Evolutionary conservation across 2,888 invertebrate species (phyloP).

Genomic region (Steromphala cineraria): DNA sequence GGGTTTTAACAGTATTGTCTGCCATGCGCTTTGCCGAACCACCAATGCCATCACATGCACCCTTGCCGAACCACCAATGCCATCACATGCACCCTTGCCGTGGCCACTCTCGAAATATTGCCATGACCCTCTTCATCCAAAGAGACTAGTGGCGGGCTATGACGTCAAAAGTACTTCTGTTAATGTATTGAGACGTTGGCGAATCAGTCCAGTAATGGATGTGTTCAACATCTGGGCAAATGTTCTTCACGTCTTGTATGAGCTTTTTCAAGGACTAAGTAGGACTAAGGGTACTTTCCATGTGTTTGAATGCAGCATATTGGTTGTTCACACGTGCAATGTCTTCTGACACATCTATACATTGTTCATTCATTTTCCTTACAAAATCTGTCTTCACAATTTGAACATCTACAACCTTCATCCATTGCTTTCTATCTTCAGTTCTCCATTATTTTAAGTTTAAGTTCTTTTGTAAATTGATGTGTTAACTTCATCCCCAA

Average conservation of each 20-base stretch:
- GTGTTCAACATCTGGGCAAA: not conserved
- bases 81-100: constrained; percentile 36
- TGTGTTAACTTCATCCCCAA: not conserved
- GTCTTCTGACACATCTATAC: constrained; percentile 22
- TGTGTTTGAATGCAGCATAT: constrained; percentile 23
- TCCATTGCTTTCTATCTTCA: not conserved
- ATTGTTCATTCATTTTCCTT: not conserved
- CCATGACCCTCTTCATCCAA: constrained; percentile 18
- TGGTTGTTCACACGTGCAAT: constrained; percentile 24
- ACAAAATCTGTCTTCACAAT: not conserved
- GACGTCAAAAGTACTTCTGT: not conserved
- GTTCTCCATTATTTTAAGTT: not conserved
- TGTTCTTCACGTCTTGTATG: constrained; percentile 14
- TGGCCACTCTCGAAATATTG: not conserved
- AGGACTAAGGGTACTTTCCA: constrained; percentile 28
- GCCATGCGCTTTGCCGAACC: not conserved
- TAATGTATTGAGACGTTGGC: not conserved
- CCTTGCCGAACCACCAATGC: constrained; percentile 21
- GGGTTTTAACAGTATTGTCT: not conserved
- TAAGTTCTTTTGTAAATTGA: too few relatives aligned
- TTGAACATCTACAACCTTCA: not conserved
- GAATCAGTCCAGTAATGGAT: not conserved
- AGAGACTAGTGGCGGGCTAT: not conserved
- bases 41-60: constrained; percentile 37
- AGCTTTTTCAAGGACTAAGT: not conserved